These are phyloP conservation scores for Xenops minutus DNA, from an alignment of 2,797 vertebrate species.

Conservation along the genomic window DNA sequence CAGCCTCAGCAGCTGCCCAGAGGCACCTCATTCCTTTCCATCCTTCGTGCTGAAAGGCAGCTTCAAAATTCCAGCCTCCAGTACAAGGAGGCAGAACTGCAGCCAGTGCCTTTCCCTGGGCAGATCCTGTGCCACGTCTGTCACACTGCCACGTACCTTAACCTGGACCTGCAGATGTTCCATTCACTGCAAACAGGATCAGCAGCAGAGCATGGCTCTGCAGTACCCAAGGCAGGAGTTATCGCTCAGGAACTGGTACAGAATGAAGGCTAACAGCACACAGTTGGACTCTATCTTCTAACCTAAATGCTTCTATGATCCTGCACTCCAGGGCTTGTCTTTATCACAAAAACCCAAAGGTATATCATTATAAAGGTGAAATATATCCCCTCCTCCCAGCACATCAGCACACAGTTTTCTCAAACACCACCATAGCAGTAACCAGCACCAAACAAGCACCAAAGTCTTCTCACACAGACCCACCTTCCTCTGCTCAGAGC, in stretches of 20 bases:
- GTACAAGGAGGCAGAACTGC: neutral
- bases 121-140: neutral
- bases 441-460: neutral
- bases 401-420: neutral
- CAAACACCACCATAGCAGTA: neutral
- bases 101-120: neutral
- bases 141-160: fast-evolving
- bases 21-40: neutral
- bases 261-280: neutral
- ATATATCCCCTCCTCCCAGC: neutral
- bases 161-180: neutral
- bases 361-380: neutral
- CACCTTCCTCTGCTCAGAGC: neutral
- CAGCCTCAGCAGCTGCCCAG: neutral
- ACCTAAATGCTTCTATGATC: neutral
- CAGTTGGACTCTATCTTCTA: neutral
- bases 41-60: fast-evolving
- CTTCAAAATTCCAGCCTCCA: neutral
- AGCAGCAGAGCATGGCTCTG: fast-evolving
- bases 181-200: neutral
- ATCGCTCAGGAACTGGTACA: neutral
- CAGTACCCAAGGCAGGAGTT: neutral
- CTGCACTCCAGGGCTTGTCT: neutral
- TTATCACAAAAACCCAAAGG: neutral
- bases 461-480: neutral